Percentiles rank a stretch among this genome's conserved stretches.
These are phyloP conservation scores for Macrotus californicus DNA, from an alignment of 2,113 vertebrate species.

Conservation along the genomic window DNA sequence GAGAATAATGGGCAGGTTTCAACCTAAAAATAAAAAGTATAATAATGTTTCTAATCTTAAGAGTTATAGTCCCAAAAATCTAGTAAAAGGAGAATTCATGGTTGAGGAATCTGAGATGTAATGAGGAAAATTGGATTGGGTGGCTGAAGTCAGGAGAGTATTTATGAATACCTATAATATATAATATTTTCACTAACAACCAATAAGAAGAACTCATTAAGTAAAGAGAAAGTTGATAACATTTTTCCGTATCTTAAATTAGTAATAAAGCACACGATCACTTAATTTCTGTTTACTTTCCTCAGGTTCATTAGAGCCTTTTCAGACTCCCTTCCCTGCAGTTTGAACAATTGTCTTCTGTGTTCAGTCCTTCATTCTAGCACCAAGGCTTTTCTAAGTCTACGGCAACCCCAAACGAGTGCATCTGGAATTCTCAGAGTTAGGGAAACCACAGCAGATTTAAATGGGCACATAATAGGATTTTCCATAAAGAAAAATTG, in stretches of 20 bases:
- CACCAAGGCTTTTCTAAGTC: neutral
- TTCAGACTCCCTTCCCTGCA: neutral
- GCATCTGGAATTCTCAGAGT: neutral
- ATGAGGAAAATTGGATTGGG: neutral
- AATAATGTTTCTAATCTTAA: neutral
- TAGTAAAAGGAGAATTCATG: neutral
- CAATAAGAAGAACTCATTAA: slow-evolving; percentile 6
- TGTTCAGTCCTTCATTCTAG: neutral
- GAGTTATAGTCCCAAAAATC: neutral
- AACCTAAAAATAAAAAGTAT: slow-evolving; percentile 27
- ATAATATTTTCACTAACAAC: neutral
- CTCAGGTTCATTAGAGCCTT: neutral
- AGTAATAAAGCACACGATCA: neutral
- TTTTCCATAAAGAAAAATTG: neutral
- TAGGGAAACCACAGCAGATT: neutral
- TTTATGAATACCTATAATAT: neutral
- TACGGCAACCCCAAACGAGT: neutral
- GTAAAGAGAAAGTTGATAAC: neutral
- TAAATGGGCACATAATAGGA: neutral
- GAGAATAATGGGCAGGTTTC: neutral
- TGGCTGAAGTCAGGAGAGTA: neutral
- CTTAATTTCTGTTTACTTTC: neutral
- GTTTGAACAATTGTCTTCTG: neutral
- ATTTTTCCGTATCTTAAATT: slow-evolving; percentile 7
- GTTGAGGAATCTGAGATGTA: neutral